Evolutionary conservation across 1,140 invertebrate species (phyloP).

Genomic region (Ericerus pela): DNA sequence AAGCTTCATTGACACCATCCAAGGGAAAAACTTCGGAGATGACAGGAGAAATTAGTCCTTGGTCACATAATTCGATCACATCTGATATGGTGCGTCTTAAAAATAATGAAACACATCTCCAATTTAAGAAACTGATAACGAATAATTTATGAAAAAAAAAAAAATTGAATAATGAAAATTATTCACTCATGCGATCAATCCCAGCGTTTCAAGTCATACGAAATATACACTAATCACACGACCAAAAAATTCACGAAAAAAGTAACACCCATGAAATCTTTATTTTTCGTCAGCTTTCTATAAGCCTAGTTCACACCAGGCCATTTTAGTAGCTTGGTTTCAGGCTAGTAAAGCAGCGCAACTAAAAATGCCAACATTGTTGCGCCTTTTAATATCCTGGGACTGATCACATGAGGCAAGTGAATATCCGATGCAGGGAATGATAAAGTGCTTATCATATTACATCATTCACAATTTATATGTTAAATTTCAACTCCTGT

Average conservation of each 20-base stretch:
- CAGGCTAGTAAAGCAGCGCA: no score
- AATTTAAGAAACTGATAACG: neutral
- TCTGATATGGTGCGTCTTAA: constrained; percentile 32
- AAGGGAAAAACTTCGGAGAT: constrained; percentile 31
- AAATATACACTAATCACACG: neutral
- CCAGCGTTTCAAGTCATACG: neutral
- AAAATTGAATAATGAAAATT: neutral
- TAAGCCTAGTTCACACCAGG: no score
- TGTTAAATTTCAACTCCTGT: no score
- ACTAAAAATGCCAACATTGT: no score
- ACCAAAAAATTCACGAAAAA: neutral
- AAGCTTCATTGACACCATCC: constrained; percentile 33
- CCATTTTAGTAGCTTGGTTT: no score
- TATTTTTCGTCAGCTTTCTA: neutral
- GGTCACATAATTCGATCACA: constrained; percentile 34
- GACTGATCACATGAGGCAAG: no score
- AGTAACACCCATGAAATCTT: neutral
- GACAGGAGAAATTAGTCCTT: constrained; percentile 32
- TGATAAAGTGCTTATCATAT: no score
- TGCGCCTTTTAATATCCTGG: no score
- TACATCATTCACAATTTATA: no score
- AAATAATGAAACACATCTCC: constrained; percentile 15
- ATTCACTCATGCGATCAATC: neutral
- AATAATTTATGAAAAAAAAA: constrained; percentile 1
- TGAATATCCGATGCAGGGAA: no score